Evolutionary conservation across 1,140 invertebrate species (phyloP).

Genomic region (silkworm (Bombyx mori)): ASM3026992v2 NC_085117.1:2753001-2753500

Average conservation of each 20-base stretch:
- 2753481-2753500: conserved; percentile 4
- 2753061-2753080: conserved; percentile 34
- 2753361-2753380: not conserved
- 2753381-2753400: conserved; percentile 30
- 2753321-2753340: not conserved
- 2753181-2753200: conserved; percentile 7
- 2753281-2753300: conserved; percentile 10
- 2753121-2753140: no score
- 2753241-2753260: conserved; percentile 4
- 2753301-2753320: not conserved
- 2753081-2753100: conserved; percentile 31
- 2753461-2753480: conserved; percentile 42
- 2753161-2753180: conserved; percentile 15
- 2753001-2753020: no score
- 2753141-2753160: conserved; percentile 24
- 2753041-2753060: conserved; percentile 12
- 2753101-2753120: no score
- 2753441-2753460: conserved; percentile 36
- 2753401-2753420: conserved; percentile 50
- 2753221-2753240: conserved; percentile 11
- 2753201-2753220: conserved; percentile 39
- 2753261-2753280: conserved; percentile 21
- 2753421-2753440: conserved; percentile 33
- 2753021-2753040: no score
- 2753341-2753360: not conserved